Evolutionary conservation across 2,113 vertebrate genomes (phyloP).

Genomic region (Piprites chloris): DNA sequence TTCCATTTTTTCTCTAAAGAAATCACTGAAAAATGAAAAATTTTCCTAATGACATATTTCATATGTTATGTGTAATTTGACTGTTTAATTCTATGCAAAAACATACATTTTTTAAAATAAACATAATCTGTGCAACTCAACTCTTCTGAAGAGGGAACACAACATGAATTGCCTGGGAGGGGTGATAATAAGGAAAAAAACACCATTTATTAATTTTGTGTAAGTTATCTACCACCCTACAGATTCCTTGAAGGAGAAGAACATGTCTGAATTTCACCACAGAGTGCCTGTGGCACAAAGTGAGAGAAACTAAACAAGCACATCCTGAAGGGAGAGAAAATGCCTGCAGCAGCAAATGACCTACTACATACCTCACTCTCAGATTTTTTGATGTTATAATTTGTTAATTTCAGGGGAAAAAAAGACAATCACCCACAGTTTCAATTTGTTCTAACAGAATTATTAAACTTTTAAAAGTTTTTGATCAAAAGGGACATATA

Average conservation of each 20-base stretch:
- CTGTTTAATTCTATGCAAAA: neutral
- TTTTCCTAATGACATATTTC: neutral
- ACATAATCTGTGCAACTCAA: neutral
- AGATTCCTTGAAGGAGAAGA: constrained; percentile 81
- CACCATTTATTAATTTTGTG: constrained; percentile 76
- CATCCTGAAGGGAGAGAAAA: constrained; percentile 80
- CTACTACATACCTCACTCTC: constrained; percentile 75
- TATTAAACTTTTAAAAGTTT: constrained; percentile 70
- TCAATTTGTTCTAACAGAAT: constrained; percentile 66
- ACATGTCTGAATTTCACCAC: constrained; percentile 81
- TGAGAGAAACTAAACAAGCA: constrained; percentile 88
- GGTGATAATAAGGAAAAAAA: constrained; percentile 69
- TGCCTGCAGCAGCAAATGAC: constrained; percentile 81
- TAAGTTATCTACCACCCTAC: constrained; percentile 66
- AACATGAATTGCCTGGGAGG: constrained; percentile 52
- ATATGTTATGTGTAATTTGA: neutral
- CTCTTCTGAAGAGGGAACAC: constrained; percentile 27
- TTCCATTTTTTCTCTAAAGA: neutral
- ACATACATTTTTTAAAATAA: neutral
- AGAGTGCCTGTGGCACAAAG: constrained; percentile 82
- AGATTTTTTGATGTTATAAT: constrained; percentile 75
- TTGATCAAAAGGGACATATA: constrained; percentile 67
- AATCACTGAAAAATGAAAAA: neutral
- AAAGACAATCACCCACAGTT: constrained; percentile 72
- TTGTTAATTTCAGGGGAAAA: constrained; percentile 73